Percentiles rank a stretch among this genome's conserved stretches.
phyloP scores from a whole-genome alignment of 2,113 vertebrate species.

The Chaenogobius annularis region DNA sequence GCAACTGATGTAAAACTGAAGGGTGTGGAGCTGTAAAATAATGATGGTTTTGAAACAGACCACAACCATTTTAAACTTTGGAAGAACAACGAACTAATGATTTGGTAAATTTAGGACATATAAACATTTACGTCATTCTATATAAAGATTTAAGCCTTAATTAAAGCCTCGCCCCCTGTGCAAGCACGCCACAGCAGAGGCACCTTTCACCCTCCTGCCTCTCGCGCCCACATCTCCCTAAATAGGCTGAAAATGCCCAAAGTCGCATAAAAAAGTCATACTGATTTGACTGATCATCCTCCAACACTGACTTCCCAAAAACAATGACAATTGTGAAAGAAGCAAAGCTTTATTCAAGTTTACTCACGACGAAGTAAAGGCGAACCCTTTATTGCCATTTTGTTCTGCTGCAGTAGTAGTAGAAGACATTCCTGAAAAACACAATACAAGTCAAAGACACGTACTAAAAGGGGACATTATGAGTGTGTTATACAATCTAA shows the following conservation, averaged over 20 bases:
- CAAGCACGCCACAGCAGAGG: no score
- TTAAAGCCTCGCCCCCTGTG: no score
- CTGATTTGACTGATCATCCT: no score
- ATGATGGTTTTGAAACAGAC: not conserved
- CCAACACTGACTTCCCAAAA: not conserved
- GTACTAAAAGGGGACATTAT: slow-evolving; percentile 3
- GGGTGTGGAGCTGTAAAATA: slow-evolving; percentile 51
- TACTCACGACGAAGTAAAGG: slow-evolving; percentile 82
- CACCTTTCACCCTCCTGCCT: no score
- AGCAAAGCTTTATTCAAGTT: not conserved
- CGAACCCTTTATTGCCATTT: slow-evolving; percentile 78
- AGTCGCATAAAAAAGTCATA: no score
- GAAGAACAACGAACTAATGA: no score
- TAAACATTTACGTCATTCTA: no score
- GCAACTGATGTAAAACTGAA: slow-evolving; percentile 69
- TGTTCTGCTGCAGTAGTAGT: slow-evolving; percentile 69
- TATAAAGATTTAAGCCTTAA: no score
- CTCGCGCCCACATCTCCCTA: no score
- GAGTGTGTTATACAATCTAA: not conserved
- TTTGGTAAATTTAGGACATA: no score
- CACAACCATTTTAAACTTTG: not conserved
- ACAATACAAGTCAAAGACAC: not conserved
- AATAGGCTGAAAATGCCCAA: no score
- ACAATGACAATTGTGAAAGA: not conserved
- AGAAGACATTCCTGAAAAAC: not conserved